A percentile compares a stretch with the other conserved stretches of the same genome.
Evolutionary conservation across 2,113 vertebrate genomes (phyloP).

Genomic region (Protobothrops mucrosquamatus): DNA sequence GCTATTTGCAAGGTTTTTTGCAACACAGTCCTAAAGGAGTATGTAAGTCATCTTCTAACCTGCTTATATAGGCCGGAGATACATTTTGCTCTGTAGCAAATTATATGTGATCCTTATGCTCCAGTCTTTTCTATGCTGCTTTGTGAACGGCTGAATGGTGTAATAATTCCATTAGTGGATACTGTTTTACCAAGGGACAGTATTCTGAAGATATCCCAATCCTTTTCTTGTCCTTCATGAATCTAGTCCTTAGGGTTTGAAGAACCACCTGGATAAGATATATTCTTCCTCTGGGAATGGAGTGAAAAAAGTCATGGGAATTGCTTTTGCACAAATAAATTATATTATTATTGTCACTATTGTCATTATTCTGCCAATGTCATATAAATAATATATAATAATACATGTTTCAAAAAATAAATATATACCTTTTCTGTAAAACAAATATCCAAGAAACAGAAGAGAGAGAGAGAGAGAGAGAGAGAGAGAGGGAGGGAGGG

Average conservation of each 20-base stretch:
- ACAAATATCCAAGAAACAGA: not conserved
- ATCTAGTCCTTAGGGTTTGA: not conserved
- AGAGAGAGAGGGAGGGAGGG: not conserved
- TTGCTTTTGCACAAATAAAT: not conserved
- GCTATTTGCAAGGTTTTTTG: not conserved
- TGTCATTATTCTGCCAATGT: not conserved
- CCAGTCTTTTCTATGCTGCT: not conserved
- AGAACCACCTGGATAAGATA: not conserved
- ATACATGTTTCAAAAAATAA: not conserved
- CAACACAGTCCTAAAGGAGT: not conserved
- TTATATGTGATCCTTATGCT: constrained; percentile 11
- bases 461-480: too few relatives aligned
- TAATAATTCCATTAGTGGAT: not conserved
- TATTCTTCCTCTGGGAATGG: not conserved
- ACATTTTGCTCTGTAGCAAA: not conserved
- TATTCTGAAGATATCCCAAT: not conserved
- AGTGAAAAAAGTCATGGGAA: not conserved
- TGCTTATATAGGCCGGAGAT: not conserved
- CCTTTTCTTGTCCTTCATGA: not conserved
- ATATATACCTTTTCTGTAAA: not conserved
- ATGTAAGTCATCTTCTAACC: not conserved
- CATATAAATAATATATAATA: not conserved
- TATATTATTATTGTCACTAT: not conserved
- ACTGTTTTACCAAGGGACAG: not conserved
- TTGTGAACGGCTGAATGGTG: not conserved